Percentiles rank a stretch among this genome's conserved stretches.
phyloP scores from a whole-genome alignment of 2,888 invertebrate genomes.

The Thalpophila matura region DNA sequence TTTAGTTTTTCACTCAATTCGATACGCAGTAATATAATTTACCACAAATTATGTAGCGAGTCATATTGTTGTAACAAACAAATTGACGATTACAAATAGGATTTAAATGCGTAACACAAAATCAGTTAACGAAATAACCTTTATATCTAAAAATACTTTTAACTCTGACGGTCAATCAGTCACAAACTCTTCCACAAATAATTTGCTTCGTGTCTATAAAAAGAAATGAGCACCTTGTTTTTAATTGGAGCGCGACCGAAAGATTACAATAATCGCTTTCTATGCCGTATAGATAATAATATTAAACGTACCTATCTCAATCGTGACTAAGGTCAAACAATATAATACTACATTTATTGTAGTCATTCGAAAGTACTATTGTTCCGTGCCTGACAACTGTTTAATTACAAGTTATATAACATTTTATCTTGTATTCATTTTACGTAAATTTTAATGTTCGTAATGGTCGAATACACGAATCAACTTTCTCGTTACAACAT shows the following conservation, averaged over 20 bases:
- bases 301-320: conserved; percentile 32
- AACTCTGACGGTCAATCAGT: conserved; percentile 15
- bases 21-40: conserved; percentile 15
- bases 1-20: conserved; percentile 1
- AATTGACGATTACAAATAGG: conserved; percentile 4
- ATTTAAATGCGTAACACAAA: neutral
- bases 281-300: conserved; percentile 20
- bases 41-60: conserved; percentile 8
- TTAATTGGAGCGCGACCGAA: conserved; percentile 21
- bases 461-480: conserved; percentile 51
- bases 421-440: conserved; percentile 30
- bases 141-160: conserved; percentile 18
- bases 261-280: conserved; percentile 44
- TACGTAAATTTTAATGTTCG: conserved; percentile 56
- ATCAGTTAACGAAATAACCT: conserved; percentile 3
- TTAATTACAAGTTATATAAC: conserved; percentile 38
- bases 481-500: conserved; percentile 61
- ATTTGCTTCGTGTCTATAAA: conserved; percentile 12
- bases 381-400: conserved; percentile 34
- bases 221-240: conserved; percentile 25
- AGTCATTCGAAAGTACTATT: neutral
- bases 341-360: neutral
- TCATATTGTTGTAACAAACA: neutral
- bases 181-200: neutral
- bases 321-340: conserved; percentile 38